A percentile compares a stretch with the other conserved stretches of the same genome.
Conservation (phyloP, 2,797 vertebrate species). For the Acanthurus lineatus region DNA sequence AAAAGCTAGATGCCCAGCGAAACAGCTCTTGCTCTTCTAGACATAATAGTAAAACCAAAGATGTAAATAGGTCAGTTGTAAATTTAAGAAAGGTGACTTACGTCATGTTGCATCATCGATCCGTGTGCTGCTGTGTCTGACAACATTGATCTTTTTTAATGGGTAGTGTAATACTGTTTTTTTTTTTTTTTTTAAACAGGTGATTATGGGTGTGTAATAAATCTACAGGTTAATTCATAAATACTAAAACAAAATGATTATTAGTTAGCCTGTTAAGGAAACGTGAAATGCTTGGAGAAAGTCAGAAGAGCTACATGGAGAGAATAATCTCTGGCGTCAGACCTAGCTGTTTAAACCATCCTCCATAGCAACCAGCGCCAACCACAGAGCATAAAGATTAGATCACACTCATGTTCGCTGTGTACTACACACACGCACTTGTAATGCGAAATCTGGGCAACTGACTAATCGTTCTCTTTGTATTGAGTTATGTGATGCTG, state of each 20-base stretch:
- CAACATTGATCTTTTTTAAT: constrained; percentile 39
- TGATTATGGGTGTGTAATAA: constrained; percentile 15
- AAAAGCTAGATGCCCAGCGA: too few species aligned
- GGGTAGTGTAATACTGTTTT: constrained; percentile 8
- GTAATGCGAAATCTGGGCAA: not conserved
- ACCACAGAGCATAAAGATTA: constrained; percentile 22
- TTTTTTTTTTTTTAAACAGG: constrained; percentile 18
- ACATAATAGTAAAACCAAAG: not conserved
- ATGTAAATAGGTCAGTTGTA: constrained; percentile 11
- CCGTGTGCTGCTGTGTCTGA: constrained; percentile 16
- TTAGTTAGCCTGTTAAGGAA: constrained; percentile 23
- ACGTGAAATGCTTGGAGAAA: not conserved
- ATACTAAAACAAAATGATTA: constrained; percentile 19
- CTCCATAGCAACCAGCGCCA: constrained; percentile 46
- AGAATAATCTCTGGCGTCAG: constrained; percentile 33
- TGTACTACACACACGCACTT: not conserved
- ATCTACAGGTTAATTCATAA: constrained; percentile 24
- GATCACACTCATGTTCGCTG: constrained; percentile 14
- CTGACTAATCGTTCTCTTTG: not conserved
- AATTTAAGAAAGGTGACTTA: constrained; percentile 32
- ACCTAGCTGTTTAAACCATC: constrained; percentile 20
- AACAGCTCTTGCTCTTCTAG: too few species aligned
- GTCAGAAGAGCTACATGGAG: not conserved
- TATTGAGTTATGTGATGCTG: not conserved
- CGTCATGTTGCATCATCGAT: constrained; percentile 45